Percentiles rank a stretch among this genome's conserved stretches.
Evolutionary conservation across 2,113 vertebrate genomes (phyloP).

Genomic region (Sturnus vulgaris): DNA sequence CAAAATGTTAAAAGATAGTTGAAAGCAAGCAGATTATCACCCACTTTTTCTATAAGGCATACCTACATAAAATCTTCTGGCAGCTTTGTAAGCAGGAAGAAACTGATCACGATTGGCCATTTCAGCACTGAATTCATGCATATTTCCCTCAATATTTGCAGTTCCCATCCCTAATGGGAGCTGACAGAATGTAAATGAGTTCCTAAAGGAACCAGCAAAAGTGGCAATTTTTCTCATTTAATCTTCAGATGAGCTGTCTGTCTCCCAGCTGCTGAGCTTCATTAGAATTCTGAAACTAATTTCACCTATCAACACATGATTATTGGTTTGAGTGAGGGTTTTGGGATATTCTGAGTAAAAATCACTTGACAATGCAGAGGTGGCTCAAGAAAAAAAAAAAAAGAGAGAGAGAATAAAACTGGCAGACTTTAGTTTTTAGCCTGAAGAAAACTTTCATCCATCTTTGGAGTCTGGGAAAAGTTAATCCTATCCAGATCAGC

Average conservation of each 20-base stretch:
- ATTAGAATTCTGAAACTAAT: slow-evolving; percentile 81
- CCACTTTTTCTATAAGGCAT: slow-evolving; percentile 62
- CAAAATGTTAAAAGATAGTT: slow-evolving; percentile 13
- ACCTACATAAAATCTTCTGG: slow-evolving; percentile 70
- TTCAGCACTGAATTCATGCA: slow-evolving; percentile 68
- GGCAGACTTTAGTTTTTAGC: slow-evolving; percentile 49
- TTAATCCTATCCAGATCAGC: not conserved
- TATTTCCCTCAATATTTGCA: slow-evolving; percentile 71
- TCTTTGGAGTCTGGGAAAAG: slow-evolving; percentile 6
- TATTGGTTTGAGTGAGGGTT: slow-evolving; percentile 72
- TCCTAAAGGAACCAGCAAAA: slow-evolving; percentile 90
- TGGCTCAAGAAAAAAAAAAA: slow-evolving; percentile 36
- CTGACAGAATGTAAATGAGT: slow-evolving; percentile 97
- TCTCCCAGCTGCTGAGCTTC: slow-evolving; percentile 82
- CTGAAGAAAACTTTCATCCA: slow-evolving; percentile 27
- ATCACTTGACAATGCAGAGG: slow-evolving; percentile 56
- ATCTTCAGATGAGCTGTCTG: slow-evolving; percentile 86
- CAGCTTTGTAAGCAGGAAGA: slow-evolving; percentile 72
- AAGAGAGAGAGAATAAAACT: not conserved
- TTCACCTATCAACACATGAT: slow-evolving; percentile 80
- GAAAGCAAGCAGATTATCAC: slow-evolving; percentile 71
- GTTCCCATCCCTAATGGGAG: slow-evolving; percentile 83
- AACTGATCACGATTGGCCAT: slow-evolving; percentile 69
- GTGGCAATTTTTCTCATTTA: slow-evolving; percentile 95
- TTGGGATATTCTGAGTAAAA: slow-evolving; percentile 66